A percentile compares a stretch with the other conserved stretches of the same genome.
phyloP scores from a whole-genome alignment of 2,888 invertebrate genomes.

The Thysanoteuthis rhombus region DNA sequence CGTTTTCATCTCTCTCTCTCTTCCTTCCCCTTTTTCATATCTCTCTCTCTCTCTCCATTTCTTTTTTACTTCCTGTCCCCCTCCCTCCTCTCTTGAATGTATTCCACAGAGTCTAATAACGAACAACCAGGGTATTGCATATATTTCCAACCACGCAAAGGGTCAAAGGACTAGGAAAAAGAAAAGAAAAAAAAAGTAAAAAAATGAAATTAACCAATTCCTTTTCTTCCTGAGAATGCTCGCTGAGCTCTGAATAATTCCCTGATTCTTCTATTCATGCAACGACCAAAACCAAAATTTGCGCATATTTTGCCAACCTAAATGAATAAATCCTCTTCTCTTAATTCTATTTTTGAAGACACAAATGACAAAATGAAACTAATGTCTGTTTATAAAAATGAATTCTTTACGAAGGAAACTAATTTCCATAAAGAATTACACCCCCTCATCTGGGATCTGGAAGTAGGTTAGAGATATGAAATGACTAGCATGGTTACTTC shows the following conservation, averaged over 20 bases:
- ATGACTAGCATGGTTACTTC: too few relatives aligned
- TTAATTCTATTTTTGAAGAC: neutral
- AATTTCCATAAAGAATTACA: too few relatives aligned
- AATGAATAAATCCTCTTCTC: neutral
- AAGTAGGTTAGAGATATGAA: too few relatives aligned
- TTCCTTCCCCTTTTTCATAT: neutral
- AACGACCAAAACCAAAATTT: neutral
- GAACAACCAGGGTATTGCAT: neutral
- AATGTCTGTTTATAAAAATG: neutral
- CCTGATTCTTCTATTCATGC: neutral
- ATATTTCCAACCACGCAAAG: neutral
- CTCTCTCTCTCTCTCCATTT: neutral
- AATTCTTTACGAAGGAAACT: neutral
- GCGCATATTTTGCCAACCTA: neutral
- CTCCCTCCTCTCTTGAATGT: neutral
- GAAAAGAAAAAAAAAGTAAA: neutral
- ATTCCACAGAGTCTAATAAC: neutral
- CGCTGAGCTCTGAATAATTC: neutral
- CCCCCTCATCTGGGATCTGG: too few relatives aligned
- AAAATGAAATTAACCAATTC: neutral
- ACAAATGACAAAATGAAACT: neutral
- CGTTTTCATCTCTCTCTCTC: neutral
- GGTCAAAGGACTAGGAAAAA: neutral
- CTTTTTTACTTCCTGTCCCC: neutral
- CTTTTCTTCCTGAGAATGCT: neutral